Evolutionary conservation across 2,888 invertebrate genomes (phyloP).

Genomic region (Unio delphinus): DNA sequence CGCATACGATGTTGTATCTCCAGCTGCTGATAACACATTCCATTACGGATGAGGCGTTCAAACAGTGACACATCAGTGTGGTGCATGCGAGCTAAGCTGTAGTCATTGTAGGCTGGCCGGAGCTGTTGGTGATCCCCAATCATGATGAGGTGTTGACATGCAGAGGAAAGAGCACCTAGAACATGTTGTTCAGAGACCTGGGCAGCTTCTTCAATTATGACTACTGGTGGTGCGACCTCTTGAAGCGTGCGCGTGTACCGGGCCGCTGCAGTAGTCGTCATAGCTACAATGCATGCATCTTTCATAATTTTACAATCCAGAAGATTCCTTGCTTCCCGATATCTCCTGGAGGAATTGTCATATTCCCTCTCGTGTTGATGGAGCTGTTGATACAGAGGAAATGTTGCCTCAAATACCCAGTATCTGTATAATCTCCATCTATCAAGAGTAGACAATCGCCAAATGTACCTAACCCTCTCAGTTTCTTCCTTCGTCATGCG

Average conservation of each 20-base stretch:
- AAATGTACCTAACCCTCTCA: slow-evolving; percentile 37
- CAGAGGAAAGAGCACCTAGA: slow-evolving; percentile 80
- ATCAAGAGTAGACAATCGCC: slow-evolving; percentile 52
- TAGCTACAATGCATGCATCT: slow-evolving; percentile 60
- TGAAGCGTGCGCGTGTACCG: slow-evolving; percentile 59
- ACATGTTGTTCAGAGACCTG: slow-evolving; percentile 90
- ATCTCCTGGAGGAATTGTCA: slow-evolving; percentile 34
- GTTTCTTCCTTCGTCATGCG: slow-evolving; percentile 46
- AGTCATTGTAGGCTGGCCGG: slow-evolving; percentile 81
- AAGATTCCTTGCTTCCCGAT: slow-evolving; percentile 44
- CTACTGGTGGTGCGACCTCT: slow-evolving; percentile 67
- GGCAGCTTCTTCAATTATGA: slow-evolving; percentile 87
- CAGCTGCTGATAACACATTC: slow-evolving; percentile 76
- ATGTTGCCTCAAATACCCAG: slow-evolving; percentile 56
- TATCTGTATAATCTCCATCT: slow-evolving; percentile 72
- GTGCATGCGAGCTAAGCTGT: slow-evolving; percentile 78
- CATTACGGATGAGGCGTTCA: slow-evolving; percentile 83
- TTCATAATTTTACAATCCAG: slow-evolving; percentile 61
- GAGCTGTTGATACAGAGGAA: slow-evolving; percentile 30
- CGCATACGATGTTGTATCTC: slow-evolving; percentile 76
- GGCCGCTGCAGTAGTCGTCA: slow-evolving; percentile 71
- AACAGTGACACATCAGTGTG: slow-evolving; percentile 85
- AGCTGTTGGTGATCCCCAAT: slow-evolving; percentile 89
- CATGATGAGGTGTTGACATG: slow-evolving; percentile 86
- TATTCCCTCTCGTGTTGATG: slow-evolving; percentile 42